Evolutionary conservation across 2,797 vertebrate genomes (phyloP).

Genomic region (Betta splendens): DNA sequence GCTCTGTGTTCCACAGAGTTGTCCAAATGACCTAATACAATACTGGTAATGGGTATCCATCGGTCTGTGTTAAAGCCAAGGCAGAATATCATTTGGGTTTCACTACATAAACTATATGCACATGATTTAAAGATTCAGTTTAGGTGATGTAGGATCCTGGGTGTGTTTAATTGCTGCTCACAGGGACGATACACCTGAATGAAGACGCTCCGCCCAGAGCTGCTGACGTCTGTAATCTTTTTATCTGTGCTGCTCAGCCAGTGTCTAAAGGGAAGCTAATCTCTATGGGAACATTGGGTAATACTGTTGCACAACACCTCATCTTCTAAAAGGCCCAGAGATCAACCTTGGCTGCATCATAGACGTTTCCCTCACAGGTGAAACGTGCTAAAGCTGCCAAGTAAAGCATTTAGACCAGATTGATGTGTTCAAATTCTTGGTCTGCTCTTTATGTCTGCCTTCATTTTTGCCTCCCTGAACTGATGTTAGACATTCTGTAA

Average conservation of each 20-base stretch:
- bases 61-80: too few species aligned
- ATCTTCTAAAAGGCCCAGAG: conserved; percentile 42
- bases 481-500: conserved; percentile 15
- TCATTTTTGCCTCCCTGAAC: not conserved
- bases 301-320: conserved; percentile 72
- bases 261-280: conserved; percentile 62
- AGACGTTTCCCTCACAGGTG: not conserved
- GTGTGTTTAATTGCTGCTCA: too few species aligned
- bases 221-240: conserved; percentile 65
- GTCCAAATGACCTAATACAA: too few species aligned
- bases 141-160: not conserved
- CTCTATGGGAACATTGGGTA: conserved; percentile 70
- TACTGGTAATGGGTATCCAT: not conserved
- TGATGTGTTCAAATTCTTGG: not conserved
- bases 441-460: not conserved
- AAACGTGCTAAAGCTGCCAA: not conserved
- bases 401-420: not conserved
- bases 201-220: conserved; percentile 18
- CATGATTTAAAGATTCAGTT: not conserved
- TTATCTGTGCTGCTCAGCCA: conserved; percentile 57
- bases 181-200: conserved; percentile 53
- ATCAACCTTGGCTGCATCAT: conserved; percentile 23
- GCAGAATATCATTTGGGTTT: not conserved
- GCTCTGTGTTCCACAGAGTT: too few species aligned
- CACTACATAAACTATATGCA: not conserved